phyloP scores from a whole-genome alignment of 2,888 invertebrate genomes.

The Mythimna vitellina region DNA sequence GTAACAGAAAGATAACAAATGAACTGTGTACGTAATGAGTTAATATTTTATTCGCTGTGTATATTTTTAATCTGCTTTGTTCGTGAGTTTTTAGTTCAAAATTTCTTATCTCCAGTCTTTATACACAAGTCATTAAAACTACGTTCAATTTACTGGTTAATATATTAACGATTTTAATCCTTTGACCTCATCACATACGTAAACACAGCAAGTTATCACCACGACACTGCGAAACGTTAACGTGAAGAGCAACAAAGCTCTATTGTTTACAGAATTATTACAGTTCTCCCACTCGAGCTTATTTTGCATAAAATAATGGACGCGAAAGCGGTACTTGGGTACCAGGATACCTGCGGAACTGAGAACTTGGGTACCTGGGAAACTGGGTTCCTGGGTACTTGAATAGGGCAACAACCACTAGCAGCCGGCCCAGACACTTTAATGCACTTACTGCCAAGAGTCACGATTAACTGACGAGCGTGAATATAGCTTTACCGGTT shows the following conservation, averaged over 20 bases:
- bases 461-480: conserved; percentile 73
- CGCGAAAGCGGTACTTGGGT: conserved; percentile 73
- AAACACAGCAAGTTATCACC: conserved; percentile 60
- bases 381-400: too few relatives aligned
- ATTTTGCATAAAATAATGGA: conserved; percentile 86
- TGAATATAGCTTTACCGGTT: conserved; percentile 72
- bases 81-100: not conserved
- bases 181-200: conserved; percentile 14
- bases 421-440: conserved; percentile 74
- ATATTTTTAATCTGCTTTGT: conserved; percentile 13
- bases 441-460: conserved; percentile 80
- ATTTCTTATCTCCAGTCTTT: not conserved
- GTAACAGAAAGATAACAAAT: conserved; percentile 48
- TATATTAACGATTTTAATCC: not conserved
- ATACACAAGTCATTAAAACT: not conserved
- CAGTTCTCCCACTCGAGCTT: conserved; percentile 75
- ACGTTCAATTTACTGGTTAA: not conserved
- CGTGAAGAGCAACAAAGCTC: conserved; percentile 74
- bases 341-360: conserved; percentile 72
- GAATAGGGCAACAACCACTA: conserved; percentile 17
- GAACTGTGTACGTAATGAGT: conserved; percentile 40
- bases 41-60: conserved; percentile 20
- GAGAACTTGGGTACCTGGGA: conserved; percentile 55
- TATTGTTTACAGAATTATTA: conserved; percentile 83
- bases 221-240: conserved; percentile 61